phyloP scores from a whole-genome alignment of 2,113 vertebrate species.

The Ciconia stormi region DNA sequence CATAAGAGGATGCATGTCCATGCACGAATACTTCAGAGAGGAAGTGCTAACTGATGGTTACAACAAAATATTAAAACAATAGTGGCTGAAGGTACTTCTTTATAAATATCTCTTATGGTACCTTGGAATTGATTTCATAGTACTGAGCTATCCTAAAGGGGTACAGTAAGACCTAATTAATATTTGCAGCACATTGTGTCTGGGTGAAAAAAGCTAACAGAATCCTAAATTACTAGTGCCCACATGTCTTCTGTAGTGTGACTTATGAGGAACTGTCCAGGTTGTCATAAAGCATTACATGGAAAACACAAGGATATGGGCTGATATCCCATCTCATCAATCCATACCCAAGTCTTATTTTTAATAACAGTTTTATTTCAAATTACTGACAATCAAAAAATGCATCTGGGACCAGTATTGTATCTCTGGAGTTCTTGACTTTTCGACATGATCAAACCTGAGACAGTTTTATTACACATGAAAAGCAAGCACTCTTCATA shows the following conservation, averaged over 20 bases:
- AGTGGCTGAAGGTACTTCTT: not conserved
- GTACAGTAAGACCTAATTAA: not conserved
- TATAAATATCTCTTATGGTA: not conserved
- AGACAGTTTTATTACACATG: not conserved
- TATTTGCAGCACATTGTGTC: not conserved
- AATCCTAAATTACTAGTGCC: not conserved
- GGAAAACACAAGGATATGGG: not conserved
- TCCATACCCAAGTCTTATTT: not conserved
- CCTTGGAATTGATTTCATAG: not conserved
- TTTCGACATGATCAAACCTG: not conserved
- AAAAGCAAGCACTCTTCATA: not conserved
- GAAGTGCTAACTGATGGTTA: not conserved
- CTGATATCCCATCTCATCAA: not conserved
- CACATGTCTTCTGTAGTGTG: not conserved
- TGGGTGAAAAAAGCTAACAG: not conserved
- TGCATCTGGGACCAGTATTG: not conserved
- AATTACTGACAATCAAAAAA: not conserved
- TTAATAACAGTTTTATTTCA: not conserved
- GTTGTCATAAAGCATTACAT: not conserved
- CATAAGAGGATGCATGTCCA: not conserved
- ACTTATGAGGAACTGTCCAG: not conserved
- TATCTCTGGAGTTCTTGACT: not conserved
- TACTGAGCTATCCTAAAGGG: not conserved
- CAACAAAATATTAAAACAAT: not conserved
- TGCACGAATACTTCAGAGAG: not conserved